Evolutionary conservation across 2,888 invertebrate genomes (phyloP).

Genomic region (Aporophyla lueneburgensis): DNA sequence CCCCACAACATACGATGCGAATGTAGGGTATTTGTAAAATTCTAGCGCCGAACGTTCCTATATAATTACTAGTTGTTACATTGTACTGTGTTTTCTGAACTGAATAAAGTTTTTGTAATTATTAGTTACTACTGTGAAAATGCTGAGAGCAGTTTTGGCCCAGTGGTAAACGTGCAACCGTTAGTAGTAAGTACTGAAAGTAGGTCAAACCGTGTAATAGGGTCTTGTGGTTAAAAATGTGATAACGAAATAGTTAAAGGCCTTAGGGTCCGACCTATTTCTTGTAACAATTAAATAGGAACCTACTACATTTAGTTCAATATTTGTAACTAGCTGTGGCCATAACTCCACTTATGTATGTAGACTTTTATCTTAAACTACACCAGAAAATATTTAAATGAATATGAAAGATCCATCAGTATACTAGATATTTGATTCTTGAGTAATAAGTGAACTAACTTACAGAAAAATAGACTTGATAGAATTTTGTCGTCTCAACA

Average conservation of each 20-base stretch:
- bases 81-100: neutral
- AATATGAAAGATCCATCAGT: neutral
- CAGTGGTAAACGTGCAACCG: too few species aligned
- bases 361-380: neutral
- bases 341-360: neutral
- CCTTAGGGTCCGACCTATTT: too few species aligned
- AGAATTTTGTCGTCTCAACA: too few species aligned
- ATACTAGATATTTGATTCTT: neutral
- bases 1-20: neutral
- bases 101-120: neutral
- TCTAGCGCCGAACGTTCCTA: neutral
- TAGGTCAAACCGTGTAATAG: constrained; percentile 51
- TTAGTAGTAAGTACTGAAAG: constrained; percentile 34
- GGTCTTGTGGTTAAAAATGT: constrained; percentile 19
- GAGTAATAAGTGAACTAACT: neutral
- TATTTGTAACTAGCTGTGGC: neutral
- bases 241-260: too few species aligned
- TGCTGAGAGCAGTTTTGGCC: neutral
- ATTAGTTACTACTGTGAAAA: neutral
- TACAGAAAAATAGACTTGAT: neutral
- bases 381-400: too few species aligned
- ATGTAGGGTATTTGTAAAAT: neutral
- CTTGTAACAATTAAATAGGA: neutral
- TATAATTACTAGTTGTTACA: neutral
- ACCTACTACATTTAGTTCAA: neutral